Conservation (phyloP, 2,888 invertebrate genomes). For the Eupithecia dodoneata region DNA sequence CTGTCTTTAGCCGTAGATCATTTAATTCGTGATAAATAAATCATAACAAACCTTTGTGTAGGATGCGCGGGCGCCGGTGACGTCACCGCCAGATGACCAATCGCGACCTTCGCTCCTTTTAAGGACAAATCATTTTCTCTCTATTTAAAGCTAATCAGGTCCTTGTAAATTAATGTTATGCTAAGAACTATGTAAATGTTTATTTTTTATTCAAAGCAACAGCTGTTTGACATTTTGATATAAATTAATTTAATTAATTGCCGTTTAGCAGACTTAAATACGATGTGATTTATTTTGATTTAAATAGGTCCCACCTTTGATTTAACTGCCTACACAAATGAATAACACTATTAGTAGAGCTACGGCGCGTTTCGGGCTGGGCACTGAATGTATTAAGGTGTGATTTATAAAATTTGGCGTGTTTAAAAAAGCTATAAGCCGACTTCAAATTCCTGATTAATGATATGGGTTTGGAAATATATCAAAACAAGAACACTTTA, state of each 20-base stretch:
- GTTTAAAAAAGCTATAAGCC: too few relatives aligned
- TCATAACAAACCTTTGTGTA: conserved; percentile 68
- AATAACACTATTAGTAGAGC: not conserved
- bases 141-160: conserved; percentile 33
- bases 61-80: conserved; percentile 72
- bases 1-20: conserved; percentile 54
- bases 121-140: conserved; percentile 35
- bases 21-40: conserved; percentile 67
- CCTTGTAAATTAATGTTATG: conserved; percentile 30
- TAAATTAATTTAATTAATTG: conserved; percentile 28
- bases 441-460: too few relatives aligned
- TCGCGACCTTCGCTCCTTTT: conserved; percentile 37
- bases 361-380: too few relatives aligned
- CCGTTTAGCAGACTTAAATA: conserved; percentile 12
- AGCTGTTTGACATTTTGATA: conserved; percentile 22
- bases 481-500: too few relatives aligned
- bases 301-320: not conserved
- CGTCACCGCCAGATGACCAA: conserved; percentile 59
- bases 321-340: not conserved
- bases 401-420: not conserved
- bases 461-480: too few relatives aligned
- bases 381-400: too few relatives aligned
- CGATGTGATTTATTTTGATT: conserved; percentile 17
- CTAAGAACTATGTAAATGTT: conserved; percentile 22
- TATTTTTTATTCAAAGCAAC: conserved; percentile 21